Conservation (phyloP, 2,797 vertebrate genomes). For the Neoniphon sammara region DNA sequence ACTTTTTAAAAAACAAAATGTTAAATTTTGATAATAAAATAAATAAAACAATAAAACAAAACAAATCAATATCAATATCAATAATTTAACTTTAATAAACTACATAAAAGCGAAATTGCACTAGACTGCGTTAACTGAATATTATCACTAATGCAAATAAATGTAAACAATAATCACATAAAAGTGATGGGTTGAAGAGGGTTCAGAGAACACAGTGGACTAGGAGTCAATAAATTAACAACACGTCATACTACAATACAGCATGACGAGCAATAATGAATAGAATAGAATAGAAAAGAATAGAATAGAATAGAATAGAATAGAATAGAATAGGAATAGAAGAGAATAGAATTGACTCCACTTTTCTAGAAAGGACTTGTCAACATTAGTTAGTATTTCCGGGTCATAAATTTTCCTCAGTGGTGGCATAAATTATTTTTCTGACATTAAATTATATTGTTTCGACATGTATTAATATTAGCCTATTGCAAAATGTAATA, state of each 20-base stretch:
- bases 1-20: background rate
- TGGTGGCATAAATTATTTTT: background rate
- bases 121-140: too few species aligned
- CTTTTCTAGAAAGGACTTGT: slow-evolving; percentile 47
- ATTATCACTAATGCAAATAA: background rate
- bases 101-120: background rate
- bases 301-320: slow-evolving; percentile 27
- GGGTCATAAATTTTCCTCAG: slow-evolving; percentile 44
- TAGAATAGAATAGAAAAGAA: background rate
- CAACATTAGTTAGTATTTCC: slow-evolving; percentile 67
- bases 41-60: slow-evolving; percentile 1
- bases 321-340: too few species aligned
- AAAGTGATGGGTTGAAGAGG: too few species aligned
- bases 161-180: background rate
- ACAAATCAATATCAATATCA: background rate
- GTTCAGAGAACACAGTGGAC: too few species aligned
- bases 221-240: too few species aligned
- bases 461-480: background rate
- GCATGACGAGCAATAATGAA: too few species aligned
- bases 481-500: too few species aligned
- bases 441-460: accelerated
- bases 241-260: too few species aligned
- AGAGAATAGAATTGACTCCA: slow-evolving; percentile 15
- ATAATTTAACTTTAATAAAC: background rate
- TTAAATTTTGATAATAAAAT: background rate